A percentile compares a stretch with the other conserved stretches of the same genome.
These are phyloP conservation scores for Phrynosoma blainvillii DNA, from an alignment of 2,113 vertebrate genomes.

Conservation along the genomic window DNA sequence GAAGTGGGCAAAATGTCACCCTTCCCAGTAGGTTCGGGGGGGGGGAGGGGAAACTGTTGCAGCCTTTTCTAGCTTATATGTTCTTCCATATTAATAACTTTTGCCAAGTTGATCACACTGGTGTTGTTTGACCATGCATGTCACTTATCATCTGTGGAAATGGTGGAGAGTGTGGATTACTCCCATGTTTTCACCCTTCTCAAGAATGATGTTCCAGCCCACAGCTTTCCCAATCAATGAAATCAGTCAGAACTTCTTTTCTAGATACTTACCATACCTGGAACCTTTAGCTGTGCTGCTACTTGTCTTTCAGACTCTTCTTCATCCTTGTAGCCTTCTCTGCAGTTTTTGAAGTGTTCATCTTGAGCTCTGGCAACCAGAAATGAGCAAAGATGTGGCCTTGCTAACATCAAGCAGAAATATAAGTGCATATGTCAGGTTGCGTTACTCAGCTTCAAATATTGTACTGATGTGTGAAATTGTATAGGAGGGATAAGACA, in stretches of 20 bases:
- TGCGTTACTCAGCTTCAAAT: conserved; percentile 17
- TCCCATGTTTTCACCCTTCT: background rate
- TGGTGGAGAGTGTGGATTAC: background rate
- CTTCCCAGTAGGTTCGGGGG: too few relatives aligned
- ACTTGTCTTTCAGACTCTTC: background rate
- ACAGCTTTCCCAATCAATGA: background rate
- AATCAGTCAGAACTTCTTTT: background rate
- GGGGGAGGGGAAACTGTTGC: too few relatives aligned
- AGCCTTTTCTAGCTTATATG: too few relatives aligned
- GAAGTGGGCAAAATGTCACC: too few relatives aligned
- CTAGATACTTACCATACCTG: background rate
- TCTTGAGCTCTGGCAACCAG: background rate
- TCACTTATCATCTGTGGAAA: too few relatives aligned
- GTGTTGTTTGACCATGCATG: too few relatives aligned
- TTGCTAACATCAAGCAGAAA: background rate
- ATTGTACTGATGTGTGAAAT: background rate
- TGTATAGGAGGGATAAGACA: too few relatives aligned
- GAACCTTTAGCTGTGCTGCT: background rate
- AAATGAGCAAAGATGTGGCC: background rate
- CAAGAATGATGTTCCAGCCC: background rate
- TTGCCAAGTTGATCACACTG: too few relatives aligned
- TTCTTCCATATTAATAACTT: too few relatives aligned
- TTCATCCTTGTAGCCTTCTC: background rate
- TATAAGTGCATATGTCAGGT: background rate
- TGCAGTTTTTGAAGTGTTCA: background rate